Conservation (phyloP, 2,888 invertebrate genomes). For the Polydrusus tereticollis region DNA sequence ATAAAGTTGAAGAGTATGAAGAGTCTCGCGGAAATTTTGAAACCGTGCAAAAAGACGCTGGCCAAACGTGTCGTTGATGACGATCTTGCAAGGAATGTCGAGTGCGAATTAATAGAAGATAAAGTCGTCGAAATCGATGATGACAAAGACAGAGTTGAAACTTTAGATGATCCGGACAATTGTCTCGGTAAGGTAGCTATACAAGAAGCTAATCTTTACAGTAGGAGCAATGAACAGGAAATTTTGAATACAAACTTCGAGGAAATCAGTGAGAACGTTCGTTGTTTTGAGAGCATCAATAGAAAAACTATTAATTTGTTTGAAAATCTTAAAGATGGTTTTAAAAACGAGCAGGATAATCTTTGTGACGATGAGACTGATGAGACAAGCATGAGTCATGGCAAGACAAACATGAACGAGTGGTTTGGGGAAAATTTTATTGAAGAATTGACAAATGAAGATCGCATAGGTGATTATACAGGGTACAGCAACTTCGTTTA, state of each 20-base stretch:
- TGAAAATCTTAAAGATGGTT: background rate
- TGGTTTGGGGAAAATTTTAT: conserved; percentile 24
- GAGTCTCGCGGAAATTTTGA: conserved; percentile 20
- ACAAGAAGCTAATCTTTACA: too few relatives aligned
- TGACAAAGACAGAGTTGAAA: background rate
- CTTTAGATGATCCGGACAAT: too few relatives aligned
- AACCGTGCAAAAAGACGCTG: conserved; percentile 1
- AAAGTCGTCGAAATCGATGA: background rate
- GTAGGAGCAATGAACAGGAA: background rate
- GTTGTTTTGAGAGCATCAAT: background rate
- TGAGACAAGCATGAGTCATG: conserved; percentile 6
- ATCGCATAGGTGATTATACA: too few relatives aligned
- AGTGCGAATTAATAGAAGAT: background rate
- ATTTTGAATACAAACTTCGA: background rate
- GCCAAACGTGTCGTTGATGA: background rate
- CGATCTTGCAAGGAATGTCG: background rate
- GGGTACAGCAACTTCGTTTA: too few relatives aligned
- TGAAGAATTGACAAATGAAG: background rate
- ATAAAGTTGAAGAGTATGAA: conserved; percentile 22
- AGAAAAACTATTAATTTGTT: background rate
- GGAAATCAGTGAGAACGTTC: background rate
- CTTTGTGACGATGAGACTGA: background rate
- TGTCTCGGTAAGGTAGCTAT: too few relatives aligned
- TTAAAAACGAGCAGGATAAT: background rate
- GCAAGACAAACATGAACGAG: conserved; percentile 1